phyloP scores from a whole-genome alignment of 2,113 vertebrate genomes.

The Paramormyrops kingsleyae region DNA sequence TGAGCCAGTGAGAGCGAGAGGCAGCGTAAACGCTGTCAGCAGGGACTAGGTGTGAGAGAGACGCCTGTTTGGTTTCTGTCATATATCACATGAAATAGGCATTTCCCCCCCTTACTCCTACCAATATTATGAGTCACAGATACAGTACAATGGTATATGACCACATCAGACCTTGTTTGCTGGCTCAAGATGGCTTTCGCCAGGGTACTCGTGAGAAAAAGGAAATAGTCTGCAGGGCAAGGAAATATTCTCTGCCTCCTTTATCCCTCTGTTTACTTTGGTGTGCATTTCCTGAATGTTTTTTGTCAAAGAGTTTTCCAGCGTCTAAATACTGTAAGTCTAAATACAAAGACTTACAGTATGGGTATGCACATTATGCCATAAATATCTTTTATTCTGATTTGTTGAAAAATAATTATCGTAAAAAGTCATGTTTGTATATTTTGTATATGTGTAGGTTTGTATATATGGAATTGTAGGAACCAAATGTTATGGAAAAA shows the following conservation, averaged over 20 bases:
- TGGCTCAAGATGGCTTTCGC: not conserved
- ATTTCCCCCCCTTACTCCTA: not conserved
- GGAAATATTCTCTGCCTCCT: not conserved
- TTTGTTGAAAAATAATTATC: not conserved
- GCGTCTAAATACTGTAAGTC: too few species aligned
- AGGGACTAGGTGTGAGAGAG: constrained; percentile 1
- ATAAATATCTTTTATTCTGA: not conserved
- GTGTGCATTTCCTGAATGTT: not conserved
- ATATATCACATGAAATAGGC: not conserved
- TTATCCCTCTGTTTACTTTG: not conserved
- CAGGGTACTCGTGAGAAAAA: not conserved
- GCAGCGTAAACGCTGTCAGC: not conserved
- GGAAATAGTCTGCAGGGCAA: not conserved
- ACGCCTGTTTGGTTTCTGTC: constrained; percentile 1
- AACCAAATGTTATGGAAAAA: not conserved
- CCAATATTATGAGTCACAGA: not conserved
- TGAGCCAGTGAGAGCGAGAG: not conserved
- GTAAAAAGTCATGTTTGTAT: not conserved
- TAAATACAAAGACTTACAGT: not conserved
- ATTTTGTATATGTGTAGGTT: not conserved
- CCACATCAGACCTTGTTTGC: not conserved
- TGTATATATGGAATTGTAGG: not conserved
- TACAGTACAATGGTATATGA: not conserved
- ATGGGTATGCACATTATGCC: not conserved
- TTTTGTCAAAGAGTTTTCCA: not conserved